Evolutionary conservation across 2,113 vertebrate species (phyloP), one percentile per base, ranked within the genome.

Genomic region (Pan paniscus): DNA sequence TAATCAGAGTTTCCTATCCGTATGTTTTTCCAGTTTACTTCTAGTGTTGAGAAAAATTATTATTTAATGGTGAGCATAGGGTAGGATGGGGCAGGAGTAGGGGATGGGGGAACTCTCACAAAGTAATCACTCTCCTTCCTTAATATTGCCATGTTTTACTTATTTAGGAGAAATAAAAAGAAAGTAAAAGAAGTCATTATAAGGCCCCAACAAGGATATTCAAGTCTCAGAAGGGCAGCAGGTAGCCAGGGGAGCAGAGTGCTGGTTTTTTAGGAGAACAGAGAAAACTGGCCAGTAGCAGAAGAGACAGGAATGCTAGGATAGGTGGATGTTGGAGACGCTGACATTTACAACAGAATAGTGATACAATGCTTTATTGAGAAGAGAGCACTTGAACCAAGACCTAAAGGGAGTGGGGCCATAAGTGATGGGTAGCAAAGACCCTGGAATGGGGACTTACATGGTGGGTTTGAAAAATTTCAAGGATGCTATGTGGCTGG

Each of bases 11-110:
- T 96, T 90, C 67, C 27, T 95, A 64, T 79, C 90, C 32, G 14
- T 16, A 18, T 67, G 86, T 59, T 90, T 70, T 40, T 61, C 27
- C 5, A 92, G 27, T 23, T 93, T 55, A 72, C 88, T 73, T 87
- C 68, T 35, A 92, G 32, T 89, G 61, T 27, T 84, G 64, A 94
- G n/a, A 83, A 91, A 64, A 91, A 79, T 40, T 61, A 90, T 85
- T 57, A 43, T 50, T 89, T 76, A 64, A 61, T 52, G 50, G 35
- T 5, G 12, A 75, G 52, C 10, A 8, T 6, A 18, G 25, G 18
- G 40, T 67, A 57, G 38, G 40, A 78, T 89, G 52, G 61, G 55
- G 27, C 22, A 27, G 18, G 46, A 67, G 5, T 30, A 2, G 14
- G 30, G 35, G 10, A 20, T 23, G 3, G 38, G 48, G 9, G 0